Conservation (phyloP, 2,888 invertebrate species). For the Acanthosepion esculentum region DNA sequence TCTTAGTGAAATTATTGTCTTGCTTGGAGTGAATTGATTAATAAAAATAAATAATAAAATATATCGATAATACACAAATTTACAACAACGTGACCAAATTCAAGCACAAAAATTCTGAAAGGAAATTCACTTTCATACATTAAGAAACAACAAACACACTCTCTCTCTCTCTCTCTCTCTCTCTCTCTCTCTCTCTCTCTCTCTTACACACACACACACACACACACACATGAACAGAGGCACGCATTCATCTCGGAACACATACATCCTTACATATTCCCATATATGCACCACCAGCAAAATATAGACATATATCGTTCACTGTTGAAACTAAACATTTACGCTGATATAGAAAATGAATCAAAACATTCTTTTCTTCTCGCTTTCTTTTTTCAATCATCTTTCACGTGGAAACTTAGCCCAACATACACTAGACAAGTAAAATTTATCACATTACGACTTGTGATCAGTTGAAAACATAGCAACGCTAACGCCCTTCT, state of each 20-base stretch:
- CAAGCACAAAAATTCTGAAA: background rate
- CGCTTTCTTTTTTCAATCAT: background rate
- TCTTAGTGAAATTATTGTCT: too few relatives aligned
- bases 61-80: background rate
- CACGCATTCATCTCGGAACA: background rate
- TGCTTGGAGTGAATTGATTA: too few relatives aligned
- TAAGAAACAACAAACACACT: too few relatives aligned
- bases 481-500: background rate
- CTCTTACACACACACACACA: background rate
- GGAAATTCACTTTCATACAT: too few relatives aligned
- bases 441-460: background rate
- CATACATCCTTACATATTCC: background rate
- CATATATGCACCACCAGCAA: background rate
- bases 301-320: too few relatives aligned
- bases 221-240: background rate
- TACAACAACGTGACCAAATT: background rate
- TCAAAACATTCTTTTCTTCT: background rate
- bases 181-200: too few relatives aligned
- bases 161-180: too few relatives aligned
- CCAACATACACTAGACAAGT: background rate
- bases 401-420: background rate
- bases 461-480: background rate
- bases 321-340: too few relatives aligned
- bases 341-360: background rate
- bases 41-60: too few relatives aligned